phyloP scores from a whole-genome alignment of 2,797 vertebrate species.

The Rhincodon typus region DNA sequence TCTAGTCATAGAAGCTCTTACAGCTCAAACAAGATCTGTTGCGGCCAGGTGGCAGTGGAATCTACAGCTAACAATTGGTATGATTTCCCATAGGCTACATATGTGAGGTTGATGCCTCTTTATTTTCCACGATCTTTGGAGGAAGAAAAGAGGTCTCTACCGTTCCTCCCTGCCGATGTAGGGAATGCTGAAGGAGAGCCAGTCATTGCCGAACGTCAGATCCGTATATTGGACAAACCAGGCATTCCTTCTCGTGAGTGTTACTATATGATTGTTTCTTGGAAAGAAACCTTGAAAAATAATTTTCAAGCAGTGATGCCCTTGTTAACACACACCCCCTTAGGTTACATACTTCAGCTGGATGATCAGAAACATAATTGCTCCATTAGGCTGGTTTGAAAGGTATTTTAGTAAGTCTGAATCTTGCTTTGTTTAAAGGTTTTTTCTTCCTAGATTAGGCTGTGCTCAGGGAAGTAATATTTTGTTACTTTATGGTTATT shows the following conservation, averaged over 20 bases:
- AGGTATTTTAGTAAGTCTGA: not conserved
- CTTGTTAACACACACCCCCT: too few species aligned
- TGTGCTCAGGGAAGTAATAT: not conserved
- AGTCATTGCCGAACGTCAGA: conserved; percentile 86
- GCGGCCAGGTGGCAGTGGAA: not conserved
- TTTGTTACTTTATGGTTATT: not conserved
- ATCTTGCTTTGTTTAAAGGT: too few species aligned
- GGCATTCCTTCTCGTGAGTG: conserved; percentile 75
- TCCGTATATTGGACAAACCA: conserved; percentile 88
- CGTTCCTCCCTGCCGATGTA: conserved; percentile 81
- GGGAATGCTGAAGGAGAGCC: conserved; percentile 93
- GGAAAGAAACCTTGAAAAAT: not conserved
- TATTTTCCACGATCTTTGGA: conserved; percentile 84
- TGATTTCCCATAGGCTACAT: conserved; percentile 63
- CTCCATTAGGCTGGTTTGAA: not conserved
- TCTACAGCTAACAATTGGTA: not conserved
- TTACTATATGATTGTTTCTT: not conserved
- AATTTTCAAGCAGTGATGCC: not conserved
- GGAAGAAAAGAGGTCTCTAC: conserved; percentile 71
- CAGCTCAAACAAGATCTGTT: not conserved
- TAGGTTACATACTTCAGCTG: not conserved
- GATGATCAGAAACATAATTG: not conserved
- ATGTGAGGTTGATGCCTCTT: conserved; percentile 79
- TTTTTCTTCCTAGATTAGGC: too few species aligned
- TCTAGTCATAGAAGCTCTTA: not conserved